Evolutionary conservation across 2,888 invertebrate genomes (phyloP), one percentile per base, ranked within the genome.

Genomic region (Lottia scabra): DNA sequence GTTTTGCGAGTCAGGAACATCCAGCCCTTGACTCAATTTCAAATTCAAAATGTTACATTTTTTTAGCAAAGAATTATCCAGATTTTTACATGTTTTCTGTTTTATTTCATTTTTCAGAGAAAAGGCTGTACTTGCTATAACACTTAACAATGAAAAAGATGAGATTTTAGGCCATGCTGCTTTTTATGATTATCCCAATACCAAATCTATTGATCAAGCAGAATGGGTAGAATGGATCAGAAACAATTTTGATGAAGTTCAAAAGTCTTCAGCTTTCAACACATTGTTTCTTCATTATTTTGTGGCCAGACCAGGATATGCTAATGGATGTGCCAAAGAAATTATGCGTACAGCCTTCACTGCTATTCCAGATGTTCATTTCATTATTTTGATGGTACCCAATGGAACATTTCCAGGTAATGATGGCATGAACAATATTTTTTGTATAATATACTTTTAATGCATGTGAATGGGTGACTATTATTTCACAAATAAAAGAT

Each of bases 121-220:
- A 76, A 89, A 88, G 71, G 87, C 89, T 27, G 85, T 87, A 6
- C 76, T 89, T 62, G 88, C 89, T 8, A 85, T 89, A 16, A 89
- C 89, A 0, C 77, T 89, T 30, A 83, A 84, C 67, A 88, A 88
- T 79, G 87, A 87, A 16, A 81, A 81, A 48, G 88, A 89, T 63
- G 87, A 88, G 67, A 85, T 89, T 44, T 78, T 89, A 63, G 89
- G 87, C 4, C 87, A 89, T 83, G 89, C 88, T 38, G 87, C 88
- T 15, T 89, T 89, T 75, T 85, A 88, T 79, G 89, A 89, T 76
- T 89, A 87, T 76, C 89, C 89, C 2, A 89, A 89, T 75, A 45
- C 84, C 19, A 68, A 75, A 5, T 78, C 72, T 66, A 84, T 88
- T 16, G 85, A 88, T 68, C 80, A 81, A 64, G 84, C 85, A 13